A percentile compares a stretch with the other conserved stretches of the same genome.
These are phyloP conservation scores for Lasiurus borealis DNA, from an alignment of 2,113 vertebrate genomes.

Conservation along the genomic window DNA sequence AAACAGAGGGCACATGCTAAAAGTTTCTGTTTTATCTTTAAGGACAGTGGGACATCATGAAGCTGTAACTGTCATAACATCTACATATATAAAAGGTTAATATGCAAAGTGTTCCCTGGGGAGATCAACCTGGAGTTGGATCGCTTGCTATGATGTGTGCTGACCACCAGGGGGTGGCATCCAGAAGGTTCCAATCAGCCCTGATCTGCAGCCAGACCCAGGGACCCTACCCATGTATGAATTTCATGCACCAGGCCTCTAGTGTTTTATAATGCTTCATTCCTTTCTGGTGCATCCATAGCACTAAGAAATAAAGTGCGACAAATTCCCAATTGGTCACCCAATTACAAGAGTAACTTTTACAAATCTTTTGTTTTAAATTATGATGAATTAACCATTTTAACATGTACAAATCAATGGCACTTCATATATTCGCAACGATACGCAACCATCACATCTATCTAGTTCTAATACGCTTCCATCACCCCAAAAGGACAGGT, in stretches of 20 bases:
- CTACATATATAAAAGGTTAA: no score
- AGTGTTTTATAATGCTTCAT: background rate
- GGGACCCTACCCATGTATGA: no score
- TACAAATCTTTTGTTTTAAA: background rate
- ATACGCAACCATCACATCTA: fast-evolving
- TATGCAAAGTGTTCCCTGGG: no score
- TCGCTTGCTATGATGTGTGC: no score
- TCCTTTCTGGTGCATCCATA: background rate
- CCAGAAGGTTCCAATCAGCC: no score
- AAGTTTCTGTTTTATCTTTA: background rate
- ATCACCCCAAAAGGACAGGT: background rate
- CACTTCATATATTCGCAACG: background rate
- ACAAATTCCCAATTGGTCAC: background rate
- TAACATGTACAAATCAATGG: background rate
- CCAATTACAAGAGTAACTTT: background rate
- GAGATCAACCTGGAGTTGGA: no score
- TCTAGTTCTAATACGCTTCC: background rate
- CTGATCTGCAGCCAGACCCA: no score
- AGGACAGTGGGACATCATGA: background rate
- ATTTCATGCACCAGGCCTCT: no score
- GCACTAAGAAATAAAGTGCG: background rate
- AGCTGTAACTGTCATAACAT: background rate
- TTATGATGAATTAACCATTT: background rate
- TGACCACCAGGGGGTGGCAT: no score
- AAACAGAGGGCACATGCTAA: background rate